Evolutionary conservation across 2,113 vertebrate genomes (phyloP).

Genomic region (Cololabis saira): DNA sequence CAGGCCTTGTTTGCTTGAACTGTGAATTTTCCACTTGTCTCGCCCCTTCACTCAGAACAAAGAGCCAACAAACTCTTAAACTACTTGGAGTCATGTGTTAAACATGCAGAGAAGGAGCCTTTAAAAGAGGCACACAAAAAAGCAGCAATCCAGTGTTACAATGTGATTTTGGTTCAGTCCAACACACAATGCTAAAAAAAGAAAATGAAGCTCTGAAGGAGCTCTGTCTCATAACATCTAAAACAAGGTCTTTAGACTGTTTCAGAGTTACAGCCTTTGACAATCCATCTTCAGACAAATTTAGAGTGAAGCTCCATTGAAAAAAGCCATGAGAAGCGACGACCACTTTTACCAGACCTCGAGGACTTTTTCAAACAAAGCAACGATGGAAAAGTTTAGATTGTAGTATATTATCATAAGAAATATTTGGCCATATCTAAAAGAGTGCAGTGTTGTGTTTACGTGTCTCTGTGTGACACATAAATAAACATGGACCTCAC

Average conservation of each 20-base stretch:
- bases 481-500: too few species aligned
- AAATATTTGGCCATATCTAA: neutral
- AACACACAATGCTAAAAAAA: constrained; percentile 31
- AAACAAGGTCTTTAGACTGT: constrained; percentile 49
- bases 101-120: constrained; percentile 18
- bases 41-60: constrained; percentile 29
- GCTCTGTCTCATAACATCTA: constrained; percentile 39
- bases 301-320: constrained; percentile 27
- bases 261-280: constrained; percentile 16
- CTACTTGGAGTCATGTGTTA: constrained; percentile 32
- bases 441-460: neutral
- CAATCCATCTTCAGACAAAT: constrained; percentile 29
- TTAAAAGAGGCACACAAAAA: constrained; percentile 46
- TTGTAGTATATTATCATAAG: too few species aligned
- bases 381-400: neutral
- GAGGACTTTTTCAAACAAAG: neutral
- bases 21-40: constrained; percentile 46
- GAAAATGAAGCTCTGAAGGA: constrained; percentile 35
- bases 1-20: constrained; percentile 51
- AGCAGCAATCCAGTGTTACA: constrained; percentile 34
- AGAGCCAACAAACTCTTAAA: constrained; percentile 24
- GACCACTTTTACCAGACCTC: constrained; percentile 18
- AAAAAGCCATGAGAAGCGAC: constrained; percentile 16
- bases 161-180: constrained; percentile 34
- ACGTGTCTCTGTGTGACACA: too few species aligned